Conservation (phyloP, 1,140 invertebrate species). For the Microplitis demolitor region DNA sequence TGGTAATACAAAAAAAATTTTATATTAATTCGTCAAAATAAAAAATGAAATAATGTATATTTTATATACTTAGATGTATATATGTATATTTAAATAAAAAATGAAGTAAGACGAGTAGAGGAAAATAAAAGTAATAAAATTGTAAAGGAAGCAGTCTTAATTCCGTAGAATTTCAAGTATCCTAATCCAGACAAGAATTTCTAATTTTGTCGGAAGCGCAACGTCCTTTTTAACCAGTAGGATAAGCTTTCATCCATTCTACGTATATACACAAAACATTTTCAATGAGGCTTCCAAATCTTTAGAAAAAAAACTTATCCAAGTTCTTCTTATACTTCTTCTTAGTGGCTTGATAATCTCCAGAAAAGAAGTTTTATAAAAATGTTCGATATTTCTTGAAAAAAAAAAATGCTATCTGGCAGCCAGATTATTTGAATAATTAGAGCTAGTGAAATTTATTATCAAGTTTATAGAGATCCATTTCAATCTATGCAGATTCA, state of each 20-base stretch:
- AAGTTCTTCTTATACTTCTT: not conserved
- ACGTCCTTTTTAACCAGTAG: not conserved
- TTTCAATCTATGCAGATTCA: no score
- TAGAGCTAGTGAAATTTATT: no score
- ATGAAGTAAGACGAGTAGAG: not conserved
- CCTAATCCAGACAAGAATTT: slow-evolving; percentile 1
- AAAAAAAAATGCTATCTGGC: no score
- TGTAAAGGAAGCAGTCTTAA: not conserved
- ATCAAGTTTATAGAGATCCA: no score
- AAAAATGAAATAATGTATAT: no score
- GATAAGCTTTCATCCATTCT: not conserved
- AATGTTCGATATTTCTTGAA: no score
- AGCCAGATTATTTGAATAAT: no score
- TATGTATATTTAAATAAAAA: not conserved
- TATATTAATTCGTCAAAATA: no score
- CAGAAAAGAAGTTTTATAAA: no score
- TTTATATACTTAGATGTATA: no score
- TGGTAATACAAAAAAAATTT: no score
- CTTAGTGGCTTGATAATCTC: no score
- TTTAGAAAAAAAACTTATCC: not conserved
- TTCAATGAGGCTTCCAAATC: not conserved
- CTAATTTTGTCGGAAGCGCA: not conserved
- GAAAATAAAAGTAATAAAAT: not conserved
- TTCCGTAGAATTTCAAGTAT: not conserved
- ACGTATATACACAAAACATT: not conserved